A percentile compares a stretch with the other conserved stretches of the same genome.
phyloP scores from a whole-genome alignment of 1,140 invertebrate genomes.

The Globodera rostochiensis region DNA sequence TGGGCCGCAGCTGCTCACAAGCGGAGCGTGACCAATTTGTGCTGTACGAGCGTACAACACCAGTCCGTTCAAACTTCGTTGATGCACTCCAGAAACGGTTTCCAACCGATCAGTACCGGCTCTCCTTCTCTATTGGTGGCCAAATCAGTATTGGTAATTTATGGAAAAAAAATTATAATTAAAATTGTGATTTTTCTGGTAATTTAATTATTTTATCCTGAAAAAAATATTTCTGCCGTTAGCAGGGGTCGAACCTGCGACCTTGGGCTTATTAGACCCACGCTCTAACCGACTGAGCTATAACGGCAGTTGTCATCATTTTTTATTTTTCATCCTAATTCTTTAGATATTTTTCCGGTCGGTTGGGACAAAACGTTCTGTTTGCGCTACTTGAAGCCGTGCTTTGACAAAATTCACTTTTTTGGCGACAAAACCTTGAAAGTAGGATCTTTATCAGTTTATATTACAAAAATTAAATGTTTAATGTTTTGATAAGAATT shows the following conservation, averaged over 20 bases:
- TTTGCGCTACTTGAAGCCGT: conserved; percentile 76
- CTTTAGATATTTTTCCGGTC: conserved; percentile 86
- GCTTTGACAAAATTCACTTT: conserved; percentile 88
- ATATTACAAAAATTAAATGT: conserved; percentile 12
- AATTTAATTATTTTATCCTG: too few relatives aligned
- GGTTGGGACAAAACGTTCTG: conserved; percentile 99
- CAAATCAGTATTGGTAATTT: conserved; percentile 35
- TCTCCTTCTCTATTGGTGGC: conserved; percentile 70
- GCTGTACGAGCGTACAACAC: conserved; percentile 81
- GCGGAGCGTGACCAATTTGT: conserved; percentile 84
- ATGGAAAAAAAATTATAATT: too few relatives aligned
- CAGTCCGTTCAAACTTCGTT: conserved; percentile 83
- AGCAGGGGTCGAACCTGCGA: conserved; percentile 65
- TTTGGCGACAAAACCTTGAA: conserved; percentile 91
- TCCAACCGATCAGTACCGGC: conserved; percentile 67
- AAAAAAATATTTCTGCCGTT: conserved; percentile 27
- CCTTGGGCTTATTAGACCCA: conserved; percentile 66
- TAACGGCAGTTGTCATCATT: conserved; percentile 44
- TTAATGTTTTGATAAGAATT: background rate
- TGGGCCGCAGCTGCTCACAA: conserved; percentile 83
- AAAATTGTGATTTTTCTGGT: too few relatives aligned
- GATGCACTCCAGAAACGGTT: conserved; percentile 81
- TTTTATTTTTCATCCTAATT: conserved; percentile 72
- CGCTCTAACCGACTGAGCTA: conserved; percentile 66
- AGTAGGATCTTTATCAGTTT: conserved; percentile 66